Evolutionary conservation across 2,113 vertebrate species (phyloP), one percentile per base, ranked within the genome.

Genomic region (cattle (Bos taurus)): DNA sequence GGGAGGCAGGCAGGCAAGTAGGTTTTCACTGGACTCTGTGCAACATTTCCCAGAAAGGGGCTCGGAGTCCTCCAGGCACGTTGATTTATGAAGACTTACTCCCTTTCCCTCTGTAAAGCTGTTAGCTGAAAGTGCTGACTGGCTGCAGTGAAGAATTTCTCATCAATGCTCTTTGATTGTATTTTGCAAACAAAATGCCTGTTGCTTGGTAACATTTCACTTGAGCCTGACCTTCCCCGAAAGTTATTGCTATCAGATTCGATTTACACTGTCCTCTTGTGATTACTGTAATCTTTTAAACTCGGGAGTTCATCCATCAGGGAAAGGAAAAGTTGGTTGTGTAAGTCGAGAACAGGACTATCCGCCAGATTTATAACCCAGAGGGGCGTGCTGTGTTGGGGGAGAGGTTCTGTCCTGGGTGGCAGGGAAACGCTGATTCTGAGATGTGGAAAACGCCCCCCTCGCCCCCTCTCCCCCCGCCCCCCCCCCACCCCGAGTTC

Each of bases 161-260:
- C 97, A 98, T 99, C 99, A 98, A 99, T 99, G 99, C 98, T 88
- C 96, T 98, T 98, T 98, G 98, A 99, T 99, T 99, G 98, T 99
- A 98, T 98, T 99, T 98, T 99, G 99, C 98, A 98, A 99, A 99
- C 98, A 99, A 98, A 99, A 99, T 97, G 99, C 98, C 99, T 99
- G 99, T 99, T 99, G 99, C 99, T 99, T 99, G 98, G 99, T 99
- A 99, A 99, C 99, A 99, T 99, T 99, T 99, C 99, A 99, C 98
- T 99, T 98, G 98, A 98, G 98, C 98, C 98, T 99, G 99, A 99
- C 99, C 99, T 99, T 99, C 98, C 86, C 96, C 62, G 40, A 98
- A 99, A 99, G 99, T 99, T 99, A 99, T 99, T 99, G 99, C 99
- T 99, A 99, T 99, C 99, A 95, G 98, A 99, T 99, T 99, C 98